Percentiles rank a stretch among this genome's conserved stretches.
phyloP scores from a whole-genome alignment of 92 coral and sea anemone genomes.

The Pocillopora grandis region DNA sequence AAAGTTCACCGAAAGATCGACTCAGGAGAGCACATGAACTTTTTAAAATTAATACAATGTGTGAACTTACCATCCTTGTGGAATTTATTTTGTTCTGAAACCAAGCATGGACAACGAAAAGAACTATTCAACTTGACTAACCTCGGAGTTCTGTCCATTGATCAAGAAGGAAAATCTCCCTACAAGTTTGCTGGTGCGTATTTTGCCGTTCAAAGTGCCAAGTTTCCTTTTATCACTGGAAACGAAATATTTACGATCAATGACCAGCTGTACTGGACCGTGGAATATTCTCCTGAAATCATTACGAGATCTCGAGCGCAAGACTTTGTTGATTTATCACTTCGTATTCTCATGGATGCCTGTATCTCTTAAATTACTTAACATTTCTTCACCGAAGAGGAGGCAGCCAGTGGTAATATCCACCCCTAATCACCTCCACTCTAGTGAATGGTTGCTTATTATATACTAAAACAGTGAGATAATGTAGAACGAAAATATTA shows the following conservation, averaged over 20 bases:
- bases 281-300: slow-evolving; percentile 6
- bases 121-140: not conserved
- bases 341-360: not conserved
- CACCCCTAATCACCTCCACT: no score
- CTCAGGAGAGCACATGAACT: not conserved
- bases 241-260: not conserved
- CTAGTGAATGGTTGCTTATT: no score
- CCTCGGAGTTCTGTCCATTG: not conserved
- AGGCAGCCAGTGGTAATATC: no score
- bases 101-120: not conserved
- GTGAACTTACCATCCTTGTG: slow-evolving; percentile 1
- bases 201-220: not conserved
- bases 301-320: not conserved
- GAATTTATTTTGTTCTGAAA: not conserved
- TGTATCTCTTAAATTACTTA: not conserved
- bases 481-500: no score
- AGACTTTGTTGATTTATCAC: not conserved
- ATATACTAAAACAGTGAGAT: no score
- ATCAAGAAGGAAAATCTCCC: slow-evolving; percentile 3
- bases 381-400: no score
- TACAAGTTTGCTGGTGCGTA: slow-evolving; percentile 11
- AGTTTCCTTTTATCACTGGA: not conserved
- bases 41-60: not conserved
- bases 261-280: slow-evolving; percentile 3
- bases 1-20: not conserved